Percentiles rank a stretch among this genome's conserved stretches.
Evolutionary conservation across 2,888 invertebrate genomes (phyloP).

Genomic region (Thymelicus acteon): DNA sequence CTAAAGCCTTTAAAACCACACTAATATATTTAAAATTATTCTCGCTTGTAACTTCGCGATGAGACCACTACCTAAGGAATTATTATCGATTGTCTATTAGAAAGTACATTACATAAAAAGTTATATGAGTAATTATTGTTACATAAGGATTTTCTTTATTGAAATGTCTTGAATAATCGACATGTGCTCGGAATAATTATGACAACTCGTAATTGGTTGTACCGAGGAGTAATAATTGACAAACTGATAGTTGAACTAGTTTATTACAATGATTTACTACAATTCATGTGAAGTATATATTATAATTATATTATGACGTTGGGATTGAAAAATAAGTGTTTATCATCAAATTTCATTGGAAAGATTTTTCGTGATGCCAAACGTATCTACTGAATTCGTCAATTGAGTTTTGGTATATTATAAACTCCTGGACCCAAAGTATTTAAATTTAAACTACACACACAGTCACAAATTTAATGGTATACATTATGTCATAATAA

Average conservation of each 20-base stretch:
- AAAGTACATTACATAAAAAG: slow-evolving; percentile 24
- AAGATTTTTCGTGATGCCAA: too few species aligned
- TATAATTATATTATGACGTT: too few species aligned
- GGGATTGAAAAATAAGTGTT: too few species aligned
- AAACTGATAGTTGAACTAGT: not conserved
- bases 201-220: slow-evolving; percentile 36
- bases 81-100: slow-evolving; percentile 24
- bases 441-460: too few species aligned
- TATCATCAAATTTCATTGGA: too few species aligned
- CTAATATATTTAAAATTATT: not conserved
- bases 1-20: not conserved
- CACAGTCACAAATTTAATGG: too few species aligned
- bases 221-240: not conserved
- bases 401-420: too few species aligned
- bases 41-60: not conserved
- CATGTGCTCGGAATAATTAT: slow-evolving; percentile 43
- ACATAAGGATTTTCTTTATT: slow-evolving; percentile 25
- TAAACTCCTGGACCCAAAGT: too few species aligned
- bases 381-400: too few species aligned
- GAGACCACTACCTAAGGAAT: slow-evolving; percentile 15
- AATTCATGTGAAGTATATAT: too few species aligned
- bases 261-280: not conserved
- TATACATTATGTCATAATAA: too few species aligned
- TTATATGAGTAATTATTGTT: slow-evolving; percentile 30
- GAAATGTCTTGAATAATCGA: slow-evolving; percentile 20